Percentiles rank a stretch among this genome's conserved stretches.
Evolutionary conservation across 2,888 invertebrate genomes (phyloP).

Genomic region (Portevinia maculata): DNA sequence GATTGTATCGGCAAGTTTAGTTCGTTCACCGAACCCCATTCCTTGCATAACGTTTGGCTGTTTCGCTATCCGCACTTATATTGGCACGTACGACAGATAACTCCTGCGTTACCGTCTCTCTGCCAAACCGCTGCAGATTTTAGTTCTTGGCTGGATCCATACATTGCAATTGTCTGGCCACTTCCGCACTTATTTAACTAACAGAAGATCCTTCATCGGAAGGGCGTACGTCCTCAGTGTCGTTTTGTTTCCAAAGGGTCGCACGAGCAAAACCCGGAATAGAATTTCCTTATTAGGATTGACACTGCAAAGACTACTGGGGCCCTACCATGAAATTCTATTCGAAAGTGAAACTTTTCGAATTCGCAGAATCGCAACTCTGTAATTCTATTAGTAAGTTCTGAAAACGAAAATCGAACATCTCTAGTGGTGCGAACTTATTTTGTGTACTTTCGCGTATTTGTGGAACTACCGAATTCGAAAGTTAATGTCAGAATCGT

Average conservation of each 20-base stretch:
- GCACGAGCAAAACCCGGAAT: slow-evolving; percentile 25
- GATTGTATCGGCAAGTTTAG: not conserved
- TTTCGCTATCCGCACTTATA: not conserved
- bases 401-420: no score
- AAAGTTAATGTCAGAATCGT: no score
- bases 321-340: no score
- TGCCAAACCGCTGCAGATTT: slow-evolving; percentile 3
- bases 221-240: slow-evolving; percentile 6
- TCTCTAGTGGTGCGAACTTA: no score
- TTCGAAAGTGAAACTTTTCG: no score
- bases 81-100: not conserved
- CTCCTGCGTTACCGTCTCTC: not conserved
- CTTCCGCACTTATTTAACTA: not conserved
- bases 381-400: no score
- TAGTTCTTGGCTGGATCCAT: not conserved
- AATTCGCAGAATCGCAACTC: no score
- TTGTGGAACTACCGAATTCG: no score
- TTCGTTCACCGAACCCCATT: not conserved
- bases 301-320: no score
- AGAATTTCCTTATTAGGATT: slow-evolving; percentile 1
- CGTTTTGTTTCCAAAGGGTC: not conserved
- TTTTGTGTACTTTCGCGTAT: no score
- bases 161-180: not conserved
- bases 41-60: not conserved
- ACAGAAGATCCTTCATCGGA: slow-evolving; percentile 4